phyloP scores from a whole-genome alignment of 2,888 invertebrate species.

The Diloba caeruleocephala region DNA sequence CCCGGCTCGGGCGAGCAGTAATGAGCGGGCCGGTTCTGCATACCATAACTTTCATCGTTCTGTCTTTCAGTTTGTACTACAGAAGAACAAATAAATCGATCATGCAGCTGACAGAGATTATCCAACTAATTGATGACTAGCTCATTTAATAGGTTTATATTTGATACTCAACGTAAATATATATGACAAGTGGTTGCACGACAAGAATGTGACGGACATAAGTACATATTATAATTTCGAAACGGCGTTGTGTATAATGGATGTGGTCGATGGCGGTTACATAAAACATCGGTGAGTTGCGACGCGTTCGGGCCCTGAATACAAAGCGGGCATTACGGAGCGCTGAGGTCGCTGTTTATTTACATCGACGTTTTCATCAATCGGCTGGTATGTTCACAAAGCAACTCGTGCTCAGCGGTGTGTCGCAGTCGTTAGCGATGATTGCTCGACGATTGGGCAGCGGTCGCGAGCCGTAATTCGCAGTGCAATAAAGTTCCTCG shows the following conservation, averaged over 20 bases:
- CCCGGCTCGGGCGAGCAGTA: conserved; percentile 25
- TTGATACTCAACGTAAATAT: neutral
- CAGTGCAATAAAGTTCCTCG: neutral
- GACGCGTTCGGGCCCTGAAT: conserved; percentile 13
- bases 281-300: conserved; percentile 4
- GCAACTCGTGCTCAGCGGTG: neutral
- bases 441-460: conserved; percentile 5
- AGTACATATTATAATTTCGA: conserved; percentile 34
- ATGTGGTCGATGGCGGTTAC: conserved; percentile 13
- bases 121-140: neutral
- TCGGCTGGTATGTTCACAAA: conserved; percentile 3
- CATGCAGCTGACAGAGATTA: conserved; percentile 11
- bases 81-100: conserved; percentile 3
- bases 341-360: neutral
- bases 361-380: too few relatives aligned
- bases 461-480: neutral
- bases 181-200: neutral
- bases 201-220: conserved; percentile 17
- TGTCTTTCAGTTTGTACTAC: neutral
- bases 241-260: conserved; percentile 26
- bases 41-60: conserved; percentile 14
- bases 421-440: conserved; percentile 3
- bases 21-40: conserved; percentile 19
- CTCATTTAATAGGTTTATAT: conserved; percentile 1
- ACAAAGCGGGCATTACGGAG: conserved; percentile 21